These are phyloP conservation scores for Acrobasis suavella DNA, from an alignment of 2,888 invertebrate genomes.

Conservation along the genomic window DNA sequence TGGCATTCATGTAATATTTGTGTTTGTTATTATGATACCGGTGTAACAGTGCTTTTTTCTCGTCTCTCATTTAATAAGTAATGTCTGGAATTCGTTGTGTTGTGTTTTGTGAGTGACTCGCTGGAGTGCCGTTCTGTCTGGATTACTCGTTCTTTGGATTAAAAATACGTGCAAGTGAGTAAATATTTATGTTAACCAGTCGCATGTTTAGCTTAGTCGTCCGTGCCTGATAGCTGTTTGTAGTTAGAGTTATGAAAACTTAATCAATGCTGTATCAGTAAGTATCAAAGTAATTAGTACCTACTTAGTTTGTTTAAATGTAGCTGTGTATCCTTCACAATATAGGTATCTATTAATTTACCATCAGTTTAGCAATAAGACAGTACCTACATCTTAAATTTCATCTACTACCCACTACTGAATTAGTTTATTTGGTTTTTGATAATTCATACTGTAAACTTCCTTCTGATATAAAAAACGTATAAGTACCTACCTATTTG, in stretches of 20 bases:
- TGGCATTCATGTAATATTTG: slow-evolving; percentile 51
- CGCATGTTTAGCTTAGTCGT: slow-evolving; percentile 28
- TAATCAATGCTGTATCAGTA: not conserved
- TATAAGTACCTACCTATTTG: no score
- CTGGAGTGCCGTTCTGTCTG: slow-evolving; percentile 52
- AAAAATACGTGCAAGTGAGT: slow-evolving; percentile 73
- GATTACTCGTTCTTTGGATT: slow-evolving; percentile 67
- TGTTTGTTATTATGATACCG: slow-evolving; percentile 45
- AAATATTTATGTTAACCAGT: slow-evolving; percentile 64
- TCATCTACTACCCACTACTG: no score
- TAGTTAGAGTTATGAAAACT: not conserved
- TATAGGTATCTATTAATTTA: no score
- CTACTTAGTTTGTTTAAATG: no score
- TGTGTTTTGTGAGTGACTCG: slow-evolving; percentile 64
- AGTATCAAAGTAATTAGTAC: not conserved
- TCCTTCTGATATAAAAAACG: no score
- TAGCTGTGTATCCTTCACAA: no score
- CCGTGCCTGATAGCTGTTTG: not conserved
- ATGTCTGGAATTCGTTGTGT: slow-evolving; percentile 67
- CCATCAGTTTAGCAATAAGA: no score
- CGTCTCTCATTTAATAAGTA: slow-evolving; percentile 49
- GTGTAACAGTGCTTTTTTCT: slow-evolving; percentile 54
- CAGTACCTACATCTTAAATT: no score
- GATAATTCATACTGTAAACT: no score
- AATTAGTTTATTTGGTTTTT: no score